Percentiles rank a stretch among this genome's conserved stretches.
These are phyloP conservation scores for Caenorhabditis tropicalis DNA, from an alignment of 1,140 invertebrate species.

Conservation along the genomic window DNA sequence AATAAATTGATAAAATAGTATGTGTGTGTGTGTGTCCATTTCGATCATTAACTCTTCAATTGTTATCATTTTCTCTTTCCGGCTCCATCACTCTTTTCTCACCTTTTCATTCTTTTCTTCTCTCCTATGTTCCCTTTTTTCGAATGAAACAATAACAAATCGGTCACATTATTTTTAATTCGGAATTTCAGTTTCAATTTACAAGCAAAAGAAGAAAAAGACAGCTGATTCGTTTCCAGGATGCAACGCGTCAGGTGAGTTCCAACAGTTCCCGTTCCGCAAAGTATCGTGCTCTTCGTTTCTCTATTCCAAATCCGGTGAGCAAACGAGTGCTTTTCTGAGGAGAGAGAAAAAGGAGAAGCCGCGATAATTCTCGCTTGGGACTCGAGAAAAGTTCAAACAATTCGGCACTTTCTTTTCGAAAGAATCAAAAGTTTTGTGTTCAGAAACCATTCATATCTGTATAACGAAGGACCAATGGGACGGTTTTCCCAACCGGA, in stretches of 20 bases:
- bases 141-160: background rate
- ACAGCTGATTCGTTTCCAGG: conserved; percentile 7
- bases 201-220: background rate
- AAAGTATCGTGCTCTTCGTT: conserved; percentile 1
- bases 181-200: background rate
- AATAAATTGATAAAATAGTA: background rate
- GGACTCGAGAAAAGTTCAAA: conserved; percentile 10
- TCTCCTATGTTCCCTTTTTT: background rate
- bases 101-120: conserved; percentile 4
- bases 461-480: conserved; percentile 33
- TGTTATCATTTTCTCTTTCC: background rate
- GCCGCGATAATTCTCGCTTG: conserved; percentile 16
- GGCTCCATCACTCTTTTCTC: background rate
- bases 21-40: background rate
- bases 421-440: conserved; percentile 2
- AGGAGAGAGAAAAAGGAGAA: background rate
- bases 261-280: conserved; percentile 18
- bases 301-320: conserved; percentile 31
- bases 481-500: background rate
- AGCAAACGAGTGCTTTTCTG: background rate
- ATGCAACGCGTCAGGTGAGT: conserved; percentile 39
- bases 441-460: conserved; percentile 26
- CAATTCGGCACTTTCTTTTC: conserved; percentile 27
- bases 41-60: background rate
- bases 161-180: background rate